Evolutionary conservation across 2,888 invertebrate genomes (phyloP).

Genomic region (Diplolepis rosae): DNA sequence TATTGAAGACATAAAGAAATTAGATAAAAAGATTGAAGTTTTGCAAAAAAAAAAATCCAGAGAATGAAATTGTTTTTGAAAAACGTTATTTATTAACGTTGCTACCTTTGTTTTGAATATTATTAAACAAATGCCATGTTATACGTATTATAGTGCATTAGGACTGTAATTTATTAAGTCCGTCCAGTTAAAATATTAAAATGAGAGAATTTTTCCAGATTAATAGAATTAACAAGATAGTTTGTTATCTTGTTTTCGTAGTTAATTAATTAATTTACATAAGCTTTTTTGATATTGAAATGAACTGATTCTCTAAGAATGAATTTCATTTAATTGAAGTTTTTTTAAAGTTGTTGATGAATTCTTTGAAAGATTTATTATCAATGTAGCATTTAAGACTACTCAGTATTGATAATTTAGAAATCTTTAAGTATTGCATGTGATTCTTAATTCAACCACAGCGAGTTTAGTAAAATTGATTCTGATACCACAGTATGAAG

Average conservation of each 20-base stretch:
- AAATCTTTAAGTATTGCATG: neutral
- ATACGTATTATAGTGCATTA: neutral
- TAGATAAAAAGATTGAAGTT: conserved; percentile 50
- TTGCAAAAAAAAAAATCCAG: conserved; percentile 40
- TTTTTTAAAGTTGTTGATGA: neutral
- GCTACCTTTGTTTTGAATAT: too few species aligned
- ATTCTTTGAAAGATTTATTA: neutral
- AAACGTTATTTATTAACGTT: neutral
- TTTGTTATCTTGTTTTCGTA: neutral
- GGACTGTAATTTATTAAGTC: neutral
- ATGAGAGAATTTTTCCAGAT: neutral
- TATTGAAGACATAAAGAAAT: conserved; percentile 48
- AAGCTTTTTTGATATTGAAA: neutral
- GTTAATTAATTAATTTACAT: neutral
- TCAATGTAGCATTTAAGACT: neutral
- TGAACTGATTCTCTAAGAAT: neutral
- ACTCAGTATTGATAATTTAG: neutral
- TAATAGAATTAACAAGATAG: neutral
- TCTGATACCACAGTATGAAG: neutral
- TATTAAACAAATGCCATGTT: too few species aligned
- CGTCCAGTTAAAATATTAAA: neutral
- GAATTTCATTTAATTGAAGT: neutral
- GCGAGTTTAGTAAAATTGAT: too few species aligned
- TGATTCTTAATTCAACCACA: neutral
- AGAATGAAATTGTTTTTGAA: neutral